A percentile compares a stretch with the other conserved stretches of the same genome.
Conservation (phyloP, 2,797 vertebrate genomes). For the Danio jaintianensis region DNA sequence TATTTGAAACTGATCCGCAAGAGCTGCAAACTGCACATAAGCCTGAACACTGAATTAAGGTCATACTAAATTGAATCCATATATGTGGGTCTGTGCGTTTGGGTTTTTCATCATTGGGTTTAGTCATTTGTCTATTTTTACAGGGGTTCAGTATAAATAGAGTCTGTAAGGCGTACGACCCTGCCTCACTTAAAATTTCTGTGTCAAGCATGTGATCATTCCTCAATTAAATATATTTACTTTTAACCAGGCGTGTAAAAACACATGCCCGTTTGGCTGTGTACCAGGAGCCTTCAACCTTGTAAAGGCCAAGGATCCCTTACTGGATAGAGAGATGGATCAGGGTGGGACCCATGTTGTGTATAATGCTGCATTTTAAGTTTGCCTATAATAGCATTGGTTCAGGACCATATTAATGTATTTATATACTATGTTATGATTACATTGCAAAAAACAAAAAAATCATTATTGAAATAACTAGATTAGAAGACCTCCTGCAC, state of each 20-base stretch:
- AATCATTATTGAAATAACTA: background rate
- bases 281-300: constrained; percentile 8
- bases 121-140: constrained; percentile 33
- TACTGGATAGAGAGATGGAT: background rate
- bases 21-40: constrained; percentile 1
- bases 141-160: constrained; percentile 29
- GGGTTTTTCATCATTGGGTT: constrained; percentile 17
- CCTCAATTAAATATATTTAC: constrained; percentile 51
- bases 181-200: constrained; percentile 12
- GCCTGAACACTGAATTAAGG: background rate
- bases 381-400: background rate
- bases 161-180: constrained; percentile 15
- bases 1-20: background rate
- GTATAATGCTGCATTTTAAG: constrained; percentile 6
- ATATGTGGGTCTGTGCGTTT: constrained; percentile 25
- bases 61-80: background rate
- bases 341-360: background rate
- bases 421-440: background rate
- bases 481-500: background rate
- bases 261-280: constrained; percentile 11
- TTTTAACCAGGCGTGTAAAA: constrained; percentile 40
- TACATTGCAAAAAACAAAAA: background rate
- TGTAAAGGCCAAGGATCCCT: constrained; percentile 7
- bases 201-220: constrained; percentile 33
- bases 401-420: background rate